A percentile compares a stretch with the other conserved stretches of the same genome.
Conservation (phyloP, 2,888 invertebrate genomes). For the Dynastes grantii region DNA sequence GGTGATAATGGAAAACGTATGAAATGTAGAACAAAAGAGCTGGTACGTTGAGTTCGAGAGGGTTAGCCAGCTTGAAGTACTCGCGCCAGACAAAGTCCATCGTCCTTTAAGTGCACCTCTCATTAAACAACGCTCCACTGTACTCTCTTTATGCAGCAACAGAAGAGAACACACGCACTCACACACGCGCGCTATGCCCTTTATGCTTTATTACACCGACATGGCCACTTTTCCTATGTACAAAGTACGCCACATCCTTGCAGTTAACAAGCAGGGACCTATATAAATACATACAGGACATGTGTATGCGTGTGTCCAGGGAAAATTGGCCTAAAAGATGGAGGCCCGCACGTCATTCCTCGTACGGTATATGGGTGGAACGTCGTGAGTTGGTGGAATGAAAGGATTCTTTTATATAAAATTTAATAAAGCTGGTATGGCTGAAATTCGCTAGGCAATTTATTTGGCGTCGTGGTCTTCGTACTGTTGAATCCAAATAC, state of each 20-base stretch:
- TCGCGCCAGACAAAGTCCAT: constrained; percentile 17
- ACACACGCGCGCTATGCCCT: neutral
- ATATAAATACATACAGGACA: too few species aligned
- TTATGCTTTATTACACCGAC: neutral
- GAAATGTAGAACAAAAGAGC: neutral
- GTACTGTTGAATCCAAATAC: constrained; percentile 1
- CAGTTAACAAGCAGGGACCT: neutral
- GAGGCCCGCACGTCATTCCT: neutral
- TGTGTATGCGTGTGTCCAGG: neutral
- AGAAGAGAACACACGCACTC: neutral
- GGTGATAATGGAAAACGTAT: constrained; percentile 1
- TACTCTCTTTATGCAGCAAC: neutral
- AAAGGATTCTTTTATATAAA: constrained; percentile 12
- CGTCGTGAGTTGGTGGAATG: neutral
- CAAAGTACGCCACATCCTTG: neutral
- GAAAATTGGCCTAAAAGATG: neutral
- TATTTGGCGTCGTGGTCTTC: neutral
- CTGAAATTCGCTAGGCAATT: constrained; percentile 8
- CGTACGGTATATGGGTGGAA: neutral
- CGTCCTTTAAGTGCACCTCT: constrained; percentile 23
- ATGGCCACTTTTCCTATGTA: neutral
- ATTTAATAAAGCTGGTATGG: constrained; percentile 18
- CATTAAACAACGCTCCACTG: constrained; percentile 23
- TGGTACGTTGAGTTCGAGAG: neutral
- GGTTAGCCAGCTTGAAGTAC: neutral